A percentile compares a stretch with the other conserved stretches of the same genome.
phyloP scores from a whole-genome alignment of 2,888 invertebrate species.

The Epinotia nisella region DNA sequence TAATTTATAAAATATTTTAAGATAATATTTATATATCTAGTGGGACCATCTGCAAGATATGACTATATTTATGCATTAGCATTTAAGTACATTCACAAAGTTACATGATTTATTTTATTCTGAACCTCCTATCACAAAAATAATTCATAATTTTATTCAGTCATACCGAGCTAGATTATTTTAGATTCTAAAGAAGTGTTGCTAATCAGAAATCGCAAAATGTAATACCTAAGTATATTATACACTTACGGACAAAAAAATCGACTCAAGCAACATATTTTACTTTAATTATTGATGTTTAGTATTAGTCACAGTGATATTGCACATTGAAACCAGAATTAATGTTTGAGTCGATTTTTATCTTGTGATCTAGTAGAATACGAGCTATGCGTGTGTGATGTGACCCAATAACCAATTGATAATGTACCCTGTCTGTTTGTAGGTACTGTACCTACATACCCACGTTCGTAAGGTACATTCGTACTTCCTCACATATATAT shows the following conservation, averaged over 20 bases:
- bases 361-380: too few relatives aligned
- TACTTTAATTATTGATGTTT: too few relatives aligned
- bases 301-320: too few relatives aligned
- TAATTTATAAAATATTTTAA: too few relatives aligned
- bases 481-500: neutral
- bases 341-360: too few relatives aligned
- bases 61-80: neutral
- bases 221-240: neutral
- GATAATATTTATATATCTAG: neutral
- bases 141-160: neutral
- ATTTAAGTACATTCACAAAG: neutral
- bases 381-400: neutral
- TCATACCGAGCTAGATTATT: neutral
- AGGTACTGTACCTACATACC: neutral
- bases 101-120: neutral
- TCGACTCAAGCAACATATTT: too few relatives aligned
- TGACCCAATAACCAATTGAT: conserved; percentile 2
- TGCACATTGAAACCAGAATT: too few relatives aligned
- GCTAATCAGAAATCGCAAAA: neutral
- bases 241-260: too few relatives aligned
- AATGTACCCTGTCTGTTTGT: neutral
- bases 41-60: conserved; percentile 25
- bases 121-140: neutral
- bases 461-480: neutral
- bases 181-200: neutral